phyloP scores from a whole-genome alignment of 2,888 invertebrate species.

The Yponomeuta malinellus region DNA sequence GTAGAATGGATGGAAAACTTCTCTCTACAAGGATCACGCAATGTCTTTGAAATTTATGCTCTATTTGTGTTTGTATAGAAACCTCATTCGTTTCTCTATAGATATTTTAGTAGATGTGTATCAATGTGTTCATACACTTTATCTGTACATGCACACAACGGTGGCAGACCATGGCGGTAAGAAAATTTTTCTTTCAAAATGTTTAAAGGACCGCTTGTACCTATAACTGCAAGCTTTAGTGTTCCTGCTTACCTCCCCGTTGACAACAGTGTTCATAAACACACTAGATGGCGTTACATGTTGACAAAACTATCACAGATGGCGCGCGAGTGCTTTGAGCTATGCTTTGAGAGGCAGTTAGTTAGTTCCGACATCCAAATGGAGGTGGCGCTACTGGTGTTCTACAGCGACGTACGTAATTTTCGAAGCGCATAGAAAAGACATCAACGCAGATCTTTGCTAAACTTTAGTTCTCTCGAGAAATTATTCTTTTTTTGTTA shows the following conservation, averaged over 20 bases:
- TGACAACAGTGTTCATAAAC: slow-evolving; percentile 10
- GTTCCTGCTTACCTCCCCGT: background rate
- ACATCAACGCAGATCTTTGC: slow-evolving; percentile 4
- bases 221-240: background rate
- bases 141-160: slow-evolving; percentile 68
- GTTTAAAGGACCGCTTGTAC: background rate
- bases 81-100: too few relatives aligned
- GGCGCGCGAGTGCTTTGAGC: slow-evolving; percentile 3
- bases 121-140: slow-evolving; percentile 41
- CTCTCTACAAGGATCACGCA: too few relatives aligned
- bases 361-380: background rate
- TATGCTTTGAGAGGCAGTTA: slow-evolving; percentile 14
- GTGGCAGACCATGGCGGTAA: slow-evolving; percentile 70
- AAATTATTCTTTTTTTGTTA: too few relatives aligned
- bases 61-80: too few relatives aligned
- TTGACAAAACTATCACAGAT: background rate
- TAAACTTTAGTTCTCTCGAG: background rate
- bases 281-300: slow-evolving; percentile 52
- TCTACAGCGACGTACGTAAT: slow-evolving; percentile 11
- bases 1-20: too few relatives aligned
- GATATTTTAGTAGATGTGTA: too few relatives aligned
- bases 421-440: background rate
- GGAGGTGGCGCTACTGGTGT: slow-evolving; percentile 38
- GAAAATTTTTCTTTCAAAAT: slow-evolving; percentile 22
- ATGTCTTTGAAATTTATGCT: too few relatives aligned